These are phyloP conservation scores for Chironomus tepperi DNA, from an alignment of 1,140 invertebrate genomes.

Conservation along the genomic window DNA sequence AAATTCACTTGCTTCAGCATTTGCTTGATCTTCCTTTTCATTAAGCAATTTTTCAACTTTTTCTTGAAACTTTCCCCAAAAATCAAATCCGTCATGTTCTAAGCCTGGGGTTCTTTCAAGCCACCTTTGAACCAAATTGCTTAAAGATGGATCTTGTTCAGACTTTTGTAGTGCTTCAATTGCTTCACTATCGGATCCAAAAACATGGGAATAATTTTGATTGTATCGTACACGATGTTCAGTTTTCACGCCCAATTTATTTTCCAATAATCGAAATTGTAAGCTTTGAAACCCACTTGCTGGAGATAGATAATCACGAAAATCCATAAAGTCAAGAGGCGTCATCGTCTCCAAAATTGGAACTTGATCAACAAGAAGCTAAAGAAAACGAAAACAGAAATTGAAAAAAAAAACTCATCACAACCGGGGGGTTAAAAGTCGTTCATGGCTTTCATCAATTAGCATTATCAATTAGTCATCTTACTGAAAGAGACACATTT, in stretches of 20 bases:
- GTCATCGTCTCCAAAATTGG: constrained; percentile 98
- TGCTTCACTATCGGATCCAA: constrained; percentile 65
- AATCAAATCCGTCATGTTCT: constrained; percentile 74
- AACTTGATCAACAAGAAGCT: constrained; percentile 94
- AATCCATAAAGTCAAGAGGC: constrained; percentile 94
- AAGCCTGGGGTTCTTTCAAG: constrained; percentile 89
- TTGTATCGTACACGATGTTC: constrained; percentile 88
- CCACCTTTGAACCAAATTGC: constrained; percentile 82
- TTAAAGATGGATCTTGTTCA: constrained; percentile 73
- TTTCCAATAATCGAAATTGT: constrained; percentile 93
- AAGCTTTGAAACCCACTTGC: constrained; percentile 97
- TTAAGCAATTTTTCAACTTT: constrained; percentile 66
- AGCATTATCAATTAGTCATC: too few relatives aligned
- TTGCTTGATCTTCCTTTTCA: constrained; percentile 47
- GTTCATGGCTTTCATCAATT: too few relatives aligned
- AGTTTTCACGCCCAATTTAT: constrained; percentile 87
- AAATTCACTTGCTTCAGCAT: constrained; percentile 51
- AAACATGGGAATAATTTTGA: constrained; percentile 81
- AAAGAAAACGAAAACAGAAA: constrained; percentile 28
- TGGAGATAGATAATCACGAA: constrained; percentile 80
- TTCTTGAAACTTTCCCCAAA: constrained; percentile 82
- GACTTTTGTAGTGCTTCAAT: constrained; percentile 65
- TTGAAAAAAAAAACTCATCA: background rate
- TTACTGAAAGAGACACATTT: too few relatives aligned
- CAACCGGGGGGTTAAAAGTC: too few relatives aligned